Evolutionary conservation across 2,888 invertebrate genomes (phyloP), one percentile per base, ranked within the genome.

Genomic region (Stramonita haemastoma): DNA sequence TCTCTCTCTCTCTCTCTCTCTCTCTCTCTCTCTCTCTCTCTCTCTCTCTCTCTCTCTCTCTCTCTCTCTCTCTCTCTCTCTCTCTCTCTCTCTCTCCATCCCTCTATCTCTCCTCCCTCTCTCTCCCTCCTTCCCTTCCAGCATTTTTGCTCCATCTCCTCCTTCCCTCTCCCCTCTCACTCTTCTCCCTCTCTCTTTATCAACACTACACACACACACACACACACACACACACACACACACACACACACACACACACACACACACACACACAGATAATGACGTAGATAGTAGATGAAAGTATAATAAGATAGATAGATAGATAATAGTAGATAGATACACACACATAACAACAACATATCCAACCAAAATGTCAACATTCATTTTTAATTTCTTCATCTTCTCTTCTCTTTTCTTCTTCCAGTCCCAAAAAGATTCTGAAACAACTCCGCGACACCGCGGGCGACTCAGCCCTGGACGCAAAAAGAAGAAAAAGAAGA

Each of bases 381-480:
- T 46, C n/a, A n/a, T n/a, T n/a, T n/a, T n/a, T n/a, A n/a, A n/a
- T n/a, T n/a, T n/a, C n/a, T n/a, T n/a, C n/a, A n/a, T n/a, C n/a
- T n/a, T n/a, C n/a, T n/a, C n/a, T n/a, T n/a, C n/a, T 77, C 0
- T 15, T 17, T 34, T 36, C 36, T 36, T 81, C 5, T 17, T 34
- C 22, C 88, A 88, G 88, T 88, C 88, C 88, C 34, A 88, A 88
- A 29, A 84, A 60, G 13, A 84, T 84, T 26, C 73, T 88, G 32
- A 88, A 88, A 60, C 60, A 88, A 46, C 70, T 84, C n/a, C 83
- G 22, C 56, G 88, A n/a, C 88, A 88, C 26, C 11, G 70, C 15
- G 88, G 88, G 22, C 84, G 70, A 19, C 57, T 84, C 22, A 34
- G 84, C 13, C 29, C 29, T 22, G 29, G 57, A 13, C 57, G 79